phyloP scores from a whole-genome alignment of 2,113 vertebrate genomes.

The Poeciliopsis retropinna region DNA sequence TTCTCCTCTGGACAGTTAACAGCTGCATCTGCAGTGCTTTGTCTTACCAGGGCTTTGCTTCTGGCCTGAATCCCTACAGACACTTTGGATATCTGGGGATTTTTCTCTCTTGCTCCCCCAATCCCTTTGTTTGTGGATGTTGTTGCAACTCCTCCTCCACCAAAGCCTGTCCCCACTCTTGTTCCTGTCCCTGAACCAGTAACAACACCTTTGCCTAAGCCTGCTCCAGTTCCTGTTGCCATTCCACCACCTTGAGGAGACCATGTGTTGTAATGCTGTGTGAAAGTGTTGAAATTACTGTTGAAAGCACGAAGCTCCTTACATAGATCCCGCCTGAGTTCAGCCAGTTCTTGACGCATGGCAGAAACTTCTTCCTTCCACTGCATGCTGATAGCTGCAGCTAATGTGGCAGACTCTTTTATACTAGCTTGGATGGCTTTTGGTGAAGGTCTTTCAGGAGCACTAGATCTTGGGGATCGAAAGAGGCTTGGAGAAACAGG shows the following conservation, averaged over 20 bases:
- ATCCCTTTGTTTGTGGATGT: conserved; percentile 29
- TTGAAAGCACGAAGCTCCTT: conserved; percentile 83
- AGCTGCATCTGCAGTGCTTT: conserved; percentile 81
- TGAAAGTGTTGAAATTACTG: conserved; percentile 81
- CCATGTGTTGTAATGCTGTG: conserved; percentile 84
- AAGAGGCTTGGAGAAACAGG: conserved; percentile 75
- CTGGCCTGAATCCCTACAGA: conserved; percentile 81
- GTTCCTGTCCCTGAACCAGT: conserved; percentile 9
- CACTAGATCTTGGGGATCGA: conserved; percentile 68
- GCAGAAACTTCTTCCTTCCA: conserved; percentile 84
- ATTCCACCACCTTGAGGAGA: conserved; percentile 71
- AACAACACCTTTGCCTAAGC: conserved; percentile 27
- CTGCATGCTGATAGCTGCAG: conserved; percentile 82
- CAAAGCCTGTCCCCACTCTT: neutral
- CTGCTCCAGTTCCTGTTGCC: conserved; percentile 41
- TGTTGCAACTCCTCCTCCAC: conserved; percentile 26
- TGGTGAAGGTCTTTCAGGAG: conserved; percentile 66
- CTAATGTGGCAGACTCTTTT: conserved; percentile 79
- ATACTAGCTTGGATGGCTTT: conserved; percentile 80
- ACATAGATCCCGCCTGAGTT: conserved; percentile 81
- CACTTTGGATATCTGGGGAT: conserved; percentile 67
- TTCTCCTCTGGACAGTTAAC: conserved; percentile 80
- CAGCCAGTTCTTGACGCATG: conserved; percentile 81
- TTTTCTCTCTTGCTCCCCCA: conserved; percentile 63
- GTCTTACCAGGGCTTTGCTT: conserved; percentile 76